Conservation (phyloP, 2,797 vertebrate species). For the Coreius guichenoti region DNA sequence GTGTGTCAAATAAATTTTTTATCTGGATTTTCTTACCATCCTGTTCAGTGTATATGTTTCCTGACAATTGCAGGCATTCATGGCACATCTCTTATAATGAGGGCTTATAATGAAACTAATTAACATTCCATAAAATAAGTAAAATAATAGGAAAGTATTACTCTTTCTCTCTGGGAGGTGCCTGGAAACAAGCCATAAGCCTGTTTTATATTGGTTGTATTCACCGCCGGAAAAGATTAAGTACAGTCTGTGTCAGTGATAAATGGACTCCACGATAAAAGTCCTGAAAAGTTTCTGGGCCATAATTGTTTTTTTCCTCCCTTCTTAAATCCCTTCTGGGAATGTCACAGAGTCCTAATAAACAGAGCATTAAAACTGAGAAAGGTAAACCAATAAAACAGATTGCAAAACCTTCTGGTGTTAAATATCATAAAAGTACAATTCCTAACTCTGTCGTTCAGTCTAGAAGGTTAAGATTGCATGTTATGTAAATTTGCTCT, state of each 20-base stretch:
- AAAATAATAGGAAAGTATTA: not conserved
- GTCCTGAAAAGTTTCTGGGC: not conserved
- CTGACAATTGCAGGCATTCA: not conserved
- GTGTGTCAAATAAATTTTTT: not conserved
- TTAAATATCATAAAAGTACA: not conserved
- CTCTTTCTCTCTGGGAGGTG: not conserved
- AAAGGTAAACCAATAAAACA: not conserved
- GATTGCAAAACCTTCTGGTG: not conserved
- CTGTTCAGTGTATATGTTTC: not conserved
- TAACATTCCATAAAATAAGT: conserved; percentile 2
- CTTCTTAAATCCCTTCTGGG: not conserved
- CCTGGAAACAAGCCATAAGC: not conserved
- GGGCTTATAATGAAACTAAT: not conserved
- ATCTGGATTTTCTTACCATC: not conserved
- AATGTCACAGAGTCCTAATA: not conserved
- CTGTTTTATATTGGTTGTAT: conserved; percentile 17
- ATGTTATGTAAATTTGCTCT: not conserved
- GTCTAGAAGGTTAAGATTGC: not conserved
- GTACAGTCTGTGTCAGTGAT: conserved; percentile 6
- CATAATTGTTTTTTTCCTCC: not conserved
- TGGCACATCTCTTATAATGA: not conserved
- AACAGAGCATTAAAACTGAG: not conserved
- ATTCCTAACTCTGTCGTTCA: not conserved
- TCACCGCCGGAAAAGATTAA: not conserved
- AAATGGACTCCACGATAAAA: not conserved